Evolutionary conservation across 2,888 invertebrate genomes (phyloP).

Genomic region (Agriotes lineatus): DNA sequence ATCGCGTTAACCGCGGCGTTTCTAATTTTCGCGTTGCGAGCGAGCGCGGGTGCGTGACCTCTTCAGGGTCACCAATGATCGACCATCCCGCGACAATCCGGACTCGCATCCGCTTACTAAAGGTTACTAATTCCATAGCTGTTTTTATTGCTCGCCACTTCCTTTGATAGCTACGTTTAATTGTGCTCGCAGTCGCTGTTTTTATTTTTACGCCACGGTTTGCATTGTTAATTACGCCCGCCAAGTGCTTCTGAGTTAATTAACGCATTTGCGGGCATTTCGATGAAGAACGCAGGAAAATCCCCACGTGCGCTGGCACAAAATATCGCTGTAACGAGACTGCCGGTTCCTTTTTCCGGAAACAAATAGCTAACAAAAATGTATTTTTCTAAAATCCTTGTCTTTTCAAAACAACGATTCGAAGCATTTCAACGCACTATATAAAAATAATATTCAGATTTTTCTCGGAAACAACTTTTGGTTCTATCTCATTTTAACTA

Average conservation of each 20-base stretch:
- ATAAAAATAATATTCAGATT: too few relatives aligned
- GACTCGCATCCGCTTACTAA: slow-evolving; percentile 45
- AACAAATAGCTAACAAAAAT: too few relatives aligned
- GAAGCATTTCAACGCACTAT: too few relatives aligned
- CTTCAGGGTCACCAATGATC: slow-evolving; percentile 50
- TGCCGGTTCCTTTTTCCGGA: too few relatives aligned
- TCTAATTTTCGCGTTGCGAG: slow-evolving; percentile 42
- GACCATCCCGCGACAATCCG: slow-evolving; percentile 46
- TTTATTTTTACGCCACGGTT: slow-evolving; percentile 8
- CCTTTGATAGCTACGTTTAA: slow-evolving; percentile 33
- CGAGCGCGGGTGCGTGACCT: slow-evolving; percentile 54
- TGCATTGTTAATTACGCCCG: slow-evolving; percentile 11
- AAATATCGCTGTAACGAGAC: too few relatives aligned
- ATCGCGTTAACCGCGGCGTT: slow-evolving; percentile 35
- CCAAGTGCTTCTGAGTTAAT: neutral
- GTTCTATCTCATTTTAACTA: too few relatives aligned
- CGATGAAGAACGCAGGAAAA: neutral
- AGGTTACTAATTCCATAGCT: slow-evolving; percentile 42
- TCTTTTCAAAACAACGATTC: too few relatives aligned
- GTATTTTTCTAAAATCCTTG: too few relatives aligned
- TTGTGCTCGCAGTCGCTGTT: slow-evolving; percentile 18
- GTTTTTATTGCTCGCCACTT: slow-evolving; percentile 42
- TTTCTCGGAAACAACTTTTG: too few relatives aligned
- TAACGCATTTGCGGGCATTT: neutral
- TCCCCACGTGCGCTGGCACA: neutral